These are phyloP conservation scores for Yponomeuta malinellus DNA, from an alignment of 2,888 invertebrate species.

Conservation along the genomic window DNA sequence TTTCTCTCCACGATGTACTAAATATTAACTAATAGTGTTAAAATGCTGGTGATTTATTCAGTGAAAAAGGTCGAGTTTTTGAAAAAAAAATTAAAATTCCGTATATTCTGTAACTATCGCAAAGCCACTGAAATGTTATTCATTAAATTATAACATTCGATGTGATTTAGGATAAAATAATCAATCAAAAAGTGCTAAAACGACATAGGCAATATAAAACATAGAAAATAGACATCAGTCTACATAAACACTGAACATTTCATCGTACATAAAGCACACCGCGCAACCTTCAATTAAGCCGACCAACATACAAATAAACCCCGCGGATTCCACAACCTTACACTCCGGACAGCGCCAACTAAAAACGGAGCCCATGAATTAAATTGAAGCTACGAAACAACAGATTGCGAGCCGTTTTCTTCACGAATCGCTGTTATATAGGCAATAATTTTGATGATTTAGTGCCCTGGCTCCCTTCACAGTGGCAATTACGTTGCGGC, in stretches of 20 bases:
- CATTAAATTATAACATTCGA: too few species aligned
- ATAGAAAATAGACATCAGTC: background rate
- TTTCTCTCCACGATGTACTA: too few species aligned
- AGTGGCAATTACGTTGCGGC: slow-evolving; percentile 67
- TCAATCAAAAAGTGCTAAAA: too few species aligned
- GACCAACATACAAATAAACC: slow-evolving; percentile 10
- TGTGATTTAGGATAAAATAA: too few species aligned
- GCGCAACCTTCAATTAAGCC: slow-evolving; percentile 12
- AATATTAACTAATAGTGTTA: too few species aligned
- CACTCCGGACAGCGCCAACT: slow-evolving; percentile 9
- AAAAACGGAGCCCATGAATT: slow-evolving; percentile 13
- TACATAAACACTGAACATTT: background rate
- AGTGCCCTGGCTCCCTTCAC: slow-evolving; percentile 52
- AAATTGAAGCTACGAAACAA: slow-evolving; percentile 11
- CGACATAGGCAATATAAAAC: too few species aligned
- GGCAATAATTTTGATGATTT: slow-evolving; percentile 73
- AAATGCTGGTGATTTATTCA: too few species aligned
- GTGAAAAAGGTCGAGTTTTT: too few species aligned
- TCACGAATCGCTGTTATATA: slow-evolving; percentile 38
- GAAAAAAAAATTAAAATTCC: too few species aligned
- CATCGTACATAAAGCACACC: slow-evolving; percentile 1
- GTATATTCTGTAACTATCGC: too few species aligned
- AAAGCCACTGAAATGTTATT: too few species aligned
- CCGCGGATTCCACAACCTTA: slow-evolving; percentile 4
- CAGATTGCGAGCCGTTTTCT: slow-evolving; percentile 8